Evolutionary conservation across 2,888 invertebrate species (phyloP).

Genomic region (Xiphydria camelus): DNA sequence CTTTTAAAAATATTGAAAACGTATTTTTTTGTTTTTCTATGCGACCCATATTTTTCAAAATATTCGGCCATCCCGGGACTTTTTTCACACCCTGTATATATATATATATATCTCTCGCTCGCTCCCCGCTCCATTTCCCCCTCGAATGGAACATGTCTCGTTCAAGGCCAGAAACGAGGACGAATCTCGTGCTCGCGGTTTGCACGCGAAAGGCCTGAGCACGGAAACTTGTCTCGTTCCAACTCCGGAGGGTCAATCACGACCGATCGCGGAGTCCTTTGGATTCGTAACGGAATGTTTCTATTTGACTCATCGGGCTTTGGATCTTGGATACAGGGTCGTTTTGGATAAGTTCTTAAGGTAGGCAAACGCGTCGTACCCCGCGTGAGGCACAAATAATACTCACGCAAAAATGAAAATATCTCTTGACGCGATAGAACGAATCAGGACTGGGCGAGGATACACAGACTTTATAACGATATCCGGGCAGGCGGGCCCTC

Average conservation of each 20-base stretch:
- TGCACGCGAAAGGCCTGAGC: constrained; percentile 71
- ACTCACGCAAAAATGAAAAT: not conserved
- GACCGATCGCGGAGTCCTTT: constrained; percentile 65
- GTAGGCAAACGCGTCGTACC: no score
- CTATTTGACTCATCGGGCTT: constrained; percentile 84
- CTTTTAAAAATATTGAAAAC: no score
- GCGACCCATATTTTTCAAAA: no score
- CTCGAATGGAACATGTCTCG: constrained; percentile 8
- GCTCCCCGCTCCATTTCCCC: not conserved
- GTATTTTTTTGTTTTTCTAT: no score
- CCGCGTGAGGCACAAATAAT: not conserved
- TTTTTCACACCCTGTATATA: no score
- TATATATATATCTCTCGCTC: not conserved
- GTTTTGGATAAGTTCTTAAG: constrained; percentile 60
- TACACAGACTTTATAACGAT: constrained; percentile 76
- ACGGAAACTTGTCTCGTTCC: constrained; percentile 84
- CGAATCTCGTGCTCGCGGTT: constrained; percentile 64
- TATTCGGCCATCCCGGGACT: no score
- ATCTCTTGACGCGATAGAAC: constrained; percentile 52
- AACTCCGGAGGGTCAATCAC: constrained; percentile 61
- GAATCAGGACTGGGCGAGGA: constrained; percentile 66
- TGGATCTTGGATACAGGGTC: constrained; percentile 69
- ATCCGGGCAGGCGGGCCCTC: constrained; percentile 63
- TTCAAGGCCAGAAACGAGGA: constrained; percentile 60
- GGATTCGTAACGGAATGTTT: constrained; percentile 91